Conservation (phyloP, 2,113 vertebrate genomes). For the Callocephalon fimbriatum region DNA sequence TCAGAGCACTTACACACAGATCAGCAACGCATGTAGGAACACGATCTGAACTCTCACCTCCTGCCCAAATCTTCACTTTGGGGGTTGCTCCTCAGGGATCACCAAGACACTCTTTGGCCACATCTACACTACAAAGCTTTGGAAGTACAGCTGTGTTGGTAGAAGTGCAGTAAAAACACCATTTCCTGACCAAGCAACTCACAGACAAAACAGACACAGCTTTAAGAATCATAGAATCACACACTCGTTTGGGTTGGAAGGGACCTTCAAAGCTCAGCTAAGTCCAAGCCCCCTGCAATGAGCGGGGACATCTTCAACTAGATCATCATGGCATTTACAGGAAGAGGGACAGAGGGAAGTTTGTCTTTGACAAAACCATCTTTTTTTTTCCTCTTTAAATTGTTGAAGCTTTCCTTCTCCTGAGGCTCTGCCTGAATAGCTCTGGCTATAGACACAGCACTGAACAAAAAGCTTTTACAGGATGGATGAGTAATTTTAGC, state of each 20-base stretch:
- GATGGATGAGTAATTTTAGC: not conserved
- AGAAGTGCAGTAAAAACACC: not conserved
- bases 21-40: not conserved
- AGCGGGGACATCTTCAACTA: not conserved
- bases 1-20: not conserved
- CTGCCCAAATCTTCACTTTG: rapidly evolving
- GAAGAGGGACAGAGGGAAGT: not conserved
- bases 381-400: not conserved
- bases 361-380: not conserved
- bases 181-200: not conserved
- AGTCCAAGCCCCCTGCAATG: not conserved
- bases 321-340: not conserved
- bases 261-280: not conserved
- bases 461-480: not conserved
- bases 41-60: not conserved
- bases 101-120: not conserved
- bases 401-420: not conserved
- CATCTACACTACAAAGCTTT: not conserved
- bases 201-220: not conserved
- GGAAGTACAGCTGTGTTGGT: not conserved
- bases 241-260: not conserved
- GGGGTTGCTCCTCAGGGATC: not conserved
- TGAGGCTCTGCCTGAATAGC: not conserved
- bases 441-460: not conserved
- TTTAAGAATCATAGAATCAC: not conserved